Evolutionary conservation across 2,113 vertebrate species (phyloP), one percentile per base, ranked within the genome.

Genomic region (Brachyistius frenatus): DNA sequence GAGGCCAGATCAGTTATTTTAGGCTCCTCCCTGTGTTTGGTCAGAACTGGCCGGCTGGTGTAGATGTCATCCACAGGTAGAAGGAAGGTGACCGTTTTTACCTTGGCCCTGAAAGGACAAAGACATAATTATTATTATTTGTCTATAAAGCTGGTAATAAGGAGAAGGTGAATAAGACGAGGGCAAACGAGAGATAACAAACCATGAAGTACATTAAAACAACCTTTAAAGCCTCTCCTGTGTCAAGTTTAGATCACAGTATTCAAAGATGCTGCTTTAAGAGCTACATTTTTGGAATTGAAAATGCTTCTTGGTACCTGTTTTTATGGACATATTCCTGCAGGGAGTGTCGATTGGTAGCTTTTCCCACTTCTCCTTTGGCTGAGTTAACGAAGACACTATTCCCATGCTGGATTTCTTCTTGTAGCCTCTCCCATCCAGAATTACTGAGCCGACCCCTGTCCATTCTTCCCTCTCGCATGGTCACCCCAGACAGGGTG

Each of bases 51-150:
- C 30, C 85, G 87, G 87, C 92, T 95, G 89, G 90, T 95, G 93
- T 96, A 95, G 86, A 93, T 95, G 78, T 90, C 90, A 35, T 96
- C 95, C 91, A 91, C 86, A 0, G 97, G 97, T 74, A 99, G 93
- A 67, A 97, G 95, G 89, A 99, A 99, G 9, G 96, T 96, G 66
- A 99, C 97, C 0, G 96, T 96, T 92, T 98, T 99, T 74, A 96
- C 94, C 89, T 97, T 99, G 75, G 93, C 84, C 89, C 98, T 99
- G 70, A 53, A 89, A 89, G 8, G 15, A 30, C 1, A 75, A 64
- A 72, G 3, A 16, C 37, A 23, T 15, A 52, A 44, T 44, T 44
- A 44, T 44, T 7, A 52, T 46, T 46, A 46, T 46, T 46, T 46
- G 11, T 1, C 23, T 23, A 23, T 23, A 23, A 23, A 23, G 23